A percentile compares a stretch with the other conserved stretches of the same genome.
Evolutionary conservation across 2,888 invertebrate genomes (phyloP).

Genomic region (Pelosia muscerda): DNA sequence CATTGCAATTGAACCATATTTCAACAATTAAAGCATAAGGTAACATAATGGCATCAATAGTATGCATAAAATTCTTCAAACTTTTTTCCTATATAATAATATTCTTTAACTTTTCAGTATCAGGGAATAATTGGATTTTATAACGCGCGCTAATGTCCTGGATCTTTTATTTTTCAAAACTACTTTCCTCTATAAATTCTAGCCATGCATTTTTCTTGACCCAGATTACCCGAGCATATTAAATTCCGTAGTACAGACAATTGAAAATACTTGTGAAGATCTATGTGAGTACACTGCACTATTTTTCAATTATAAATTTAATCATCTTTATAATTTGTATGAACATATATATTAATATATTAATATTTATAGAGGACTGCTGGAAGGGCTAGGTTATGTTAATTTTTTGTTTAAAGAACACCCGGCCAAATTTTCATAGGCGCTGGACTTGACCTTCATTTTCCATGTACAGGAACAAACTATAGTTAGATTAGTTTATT

Average conservation of each 20-base stretch:
- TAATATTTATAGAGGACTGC: too few species aligned
- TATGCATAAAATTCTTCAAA: too few species aligned
- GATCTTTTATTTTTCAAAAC: conserved; percentile 18
- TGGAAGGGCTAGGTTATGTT: too few species aligned
- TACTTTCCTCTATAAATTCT: conserved; percentile 18
- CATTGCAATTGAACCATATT: too few species aligned
- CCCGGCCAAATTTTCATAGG: too few species aligned
- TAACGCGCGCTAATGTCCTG: not conserved
- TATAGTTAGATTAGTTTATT: too few species aligned
- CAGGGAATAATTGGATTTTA: not conserved
- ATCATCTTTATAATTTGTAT: not conserved
- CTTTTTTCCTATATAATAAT: not conserved
- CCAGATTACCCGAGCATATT: conserved; percentile 44
- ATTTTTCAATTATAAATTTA: conserved; percentile 8
- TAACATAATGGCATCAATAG: conserved; percentile 2
- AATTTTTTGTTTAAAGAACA: too few species aligned
- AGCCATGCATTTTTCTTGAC: conserved; percentile 33
- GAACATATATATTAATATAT: not conserved
- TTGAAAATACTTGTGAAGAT: conserved; percentile 41
- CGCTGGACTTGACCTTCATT: too few species aligned
- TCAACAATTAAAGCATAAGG: too few species aligned
- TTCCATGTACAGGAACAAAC: too few species aligned
- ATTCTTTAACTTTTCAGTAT: not conserved
- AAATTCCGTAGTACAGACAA: conserved; percentile 45
- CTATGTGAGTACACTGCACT: conserved; percentile 19